phyloP scores from a whole-genome alignment of 2,888 invertebrate species.

The Patella depressa region DNA sequence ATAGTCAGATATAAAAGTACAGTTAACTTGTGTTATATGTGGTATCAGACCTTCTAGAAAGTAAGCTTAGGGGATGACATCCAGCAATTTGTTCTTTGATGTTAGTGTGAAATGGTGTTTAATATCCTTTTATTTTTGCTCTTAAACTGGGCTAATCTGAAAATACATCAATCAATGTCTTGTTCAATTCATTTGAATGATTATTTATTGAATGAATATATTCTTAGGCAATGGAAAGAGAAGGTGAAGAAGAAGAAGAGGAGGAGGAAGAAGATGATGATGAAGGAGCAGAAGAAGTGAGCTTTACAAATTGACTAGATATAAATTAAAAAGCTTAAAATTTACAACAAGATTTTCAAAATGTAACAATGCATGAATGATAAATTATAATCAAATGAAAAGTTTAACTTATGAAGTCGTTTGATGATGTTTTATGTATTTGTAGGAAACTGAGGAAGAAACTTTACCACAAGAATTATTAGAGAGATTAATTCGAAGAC shows the following conservation, averaged over 20 bases:
- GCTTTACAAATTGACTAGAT: conserved; percentile 9
- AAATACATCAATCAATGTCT: no score
- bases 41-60: no score
- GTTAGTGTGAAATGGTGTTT: no score
- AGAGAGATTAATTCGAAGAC: conserved; percentile 63
- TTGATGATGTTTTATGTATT: neutral
- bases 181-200: no score
- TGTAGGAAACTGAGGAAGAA: neutral
- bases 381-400: conserved; percentile 4
- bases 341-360: neutral
- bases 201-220: no score
- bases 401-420: neutral
- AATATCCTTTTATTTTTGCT: no score
- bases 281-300: conserved; percentile 63
- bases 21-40: no score
- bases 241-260: conserved; percentile 50
- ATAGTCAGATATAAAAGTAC: no score
- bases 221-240: conserved; percentile 25
- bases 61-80: no score
- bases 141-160: no score
- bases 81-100: no score
- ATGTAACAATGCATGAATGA: neutral
- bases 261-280: conserved; percentile 62
- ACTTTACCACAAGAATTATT: conserved; percentile 63
- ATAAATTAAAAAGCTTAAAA: no score